Base-by-base conservation (phyloP, 2,797 vertebrate genomes). In the Cheracebus regulus region DNA sequence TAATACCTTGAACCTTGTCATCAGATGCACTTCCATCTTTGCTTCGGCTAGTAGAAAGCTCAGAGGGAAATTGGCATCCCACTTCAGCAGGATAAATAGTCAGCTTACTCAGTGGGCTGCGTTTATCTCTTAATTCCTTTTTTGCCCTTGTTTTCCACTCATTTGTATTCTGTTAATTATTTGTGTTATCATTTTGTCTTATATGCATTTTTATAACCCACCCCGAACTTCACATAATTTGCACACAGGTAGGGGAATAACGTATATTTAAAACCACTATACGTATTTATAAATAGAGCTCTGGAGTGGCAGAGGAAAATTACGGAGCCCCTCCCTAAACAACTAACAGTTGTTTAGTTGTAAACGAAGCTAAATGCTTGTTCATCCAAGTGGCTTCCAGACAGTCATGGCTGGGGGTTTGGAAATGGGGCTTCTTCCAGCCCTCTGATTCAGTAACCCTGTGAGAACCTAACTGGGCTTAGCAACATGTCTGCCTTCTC, bases 381-480 rank as follows among this genome's bases (percentile, higher is more conserved):
- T 84, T 75, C 12, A 9, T 80, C 8, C 91, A 19, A 13, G n/a
- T 39, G 50, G 57, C 19, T 75, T 80, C 41, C 52, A 28, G n/a
- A 28, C 44, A 4, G n/a, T 33, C 22, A 6, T 55, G 2, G 17
- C 57, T 46, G 28, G 17, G 39, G 33, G 1, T 30, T 67, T 33
- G 39, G 46, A 26, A 13, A 5, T 19, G 12, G 41, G 4, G 11
- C 17, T 79, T 83, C 70, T 61, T 52, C 26, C 48, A 73, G 22
- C 26, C 30, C 14, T 55, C 36, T 36, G n/a, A 61, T 58, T 70
- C 50, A 24, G 33, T 58, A 46, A 39, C 19, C 41, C 24, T 50
- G 0, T 9, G 15, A 88, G 41, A 73, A 57, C 52, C 28, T 28
- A 44, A 0, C 1, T 0, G 6, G 61, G 55, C 64, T 82, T 67